A percentile compares a stretch with the other conserved stretches of the same genome.
phyloP scores from a whole-genome alignment of 2,888 invertebrate genomes.

The Disparrhopalites patrizii region DNA sequence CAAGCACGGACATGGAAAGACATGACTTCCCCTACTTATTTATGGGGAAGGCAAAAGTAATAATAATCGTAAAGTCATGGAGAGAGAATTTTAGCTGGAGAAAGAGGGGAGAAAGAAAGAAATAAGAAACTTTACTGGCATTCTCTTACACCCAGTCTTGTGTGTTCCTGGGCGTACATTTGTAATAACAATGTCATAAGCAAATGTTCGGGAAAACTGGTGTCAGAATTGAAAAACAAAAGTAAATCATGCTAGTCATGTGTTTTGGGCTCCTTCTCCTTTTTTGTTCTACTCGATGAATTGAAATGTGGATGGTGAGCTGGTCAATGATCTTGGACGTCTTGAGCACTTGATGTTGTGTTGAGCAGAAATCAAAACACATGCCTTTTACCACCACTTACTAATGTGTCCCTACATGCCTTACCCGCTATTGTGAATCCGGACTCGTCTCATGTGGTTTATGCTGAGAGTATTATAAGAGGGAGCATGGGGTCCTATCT shows the following conservation, averaged over 20 bases:
- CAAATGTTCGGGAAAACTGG: too few species aligned
- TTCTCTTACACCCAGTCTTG: too few species aligned
- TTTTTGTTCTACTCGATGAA: background rate
- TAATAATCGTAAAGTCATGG: background rate
- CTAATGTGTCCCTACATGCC: too few species aligned
- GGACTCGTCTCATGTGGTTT: too few species aligned
- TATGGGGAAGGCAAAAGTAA: background rate
- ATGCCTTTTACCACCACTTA: constrained; percentile 2
- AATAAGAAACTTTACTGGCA: too few species aligned
- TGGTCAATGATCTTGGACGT: background rate
- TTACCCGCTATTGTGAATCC: too few species aligned
- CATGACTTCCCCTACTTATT: background rate
- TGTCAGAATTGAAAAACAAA: constrained; percentile 14
- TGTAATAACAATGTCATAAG: too few species aligned
- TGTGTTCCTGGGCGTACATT: too few species aligned
- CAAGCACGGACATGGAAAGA: too few species aligned
- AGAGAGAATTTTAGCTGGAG: background rate
- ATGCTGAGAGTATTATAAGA: too few species aligned
- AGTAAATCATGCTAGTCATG: constrained; percentile 6
- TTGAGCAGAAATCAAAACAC: constrained; percentile 23
- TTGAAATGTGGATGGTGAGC: background rate
- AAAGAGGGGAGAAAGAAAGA: background rate
- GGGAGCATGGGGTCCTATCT: too few species aligned
- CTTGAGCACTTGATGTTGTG: constrained; percentile 7
- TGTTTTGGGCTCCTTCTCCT: background rate